Evolutionary conservation across 2,888 invertebrate genomes (phyloP).

Genomic region (Thalpophila matura): DNA sequence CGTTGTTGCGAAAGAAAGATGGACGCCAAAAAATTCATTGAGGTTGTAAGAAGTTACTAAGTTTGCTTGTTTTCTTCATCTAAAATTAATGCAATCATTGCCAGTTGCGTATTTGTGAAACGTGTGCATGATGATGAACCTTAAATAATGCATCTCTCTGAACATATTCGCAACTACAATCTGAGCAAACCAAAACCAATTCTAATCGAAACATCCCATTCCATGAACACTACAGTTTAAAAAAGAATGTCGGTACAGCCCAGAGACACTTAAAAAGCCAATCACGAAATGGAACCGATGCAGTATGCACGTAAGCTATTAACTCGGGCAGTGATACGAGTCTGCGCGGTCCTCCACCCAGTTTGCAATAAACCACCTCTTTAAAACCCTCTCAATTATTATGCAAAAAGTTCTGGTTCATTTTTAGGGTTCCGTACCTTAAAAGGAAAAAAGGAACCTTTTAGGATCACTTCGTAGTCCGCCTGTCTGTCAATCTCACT

Average conservation of each 20-base stretch:
- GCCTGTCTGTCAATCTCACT: no score
- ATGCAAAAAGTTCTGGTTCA: constrained; percentile 22
- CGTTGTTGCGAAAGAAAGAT: no score
- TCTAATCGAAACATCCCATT: constrained; percentile 3
- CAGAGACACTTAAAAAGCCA: constrained; percentile 67
- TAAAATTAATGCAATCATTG: no score
- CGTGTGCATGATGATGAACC: no score
- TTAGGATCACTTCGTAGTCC: no score
- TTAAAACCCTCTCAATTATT: constrained; percentile 56
- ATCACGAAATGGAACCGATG: constrained; percentile 73
- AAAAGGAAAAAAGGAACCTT: no score
- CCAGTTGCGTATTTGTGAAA: no score
- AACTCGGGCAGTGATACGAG: constrained; percentile 59
- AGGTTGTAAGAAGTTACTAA: no score
- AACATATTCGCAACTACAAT: neutral
- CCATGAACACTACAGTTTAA: neutral
- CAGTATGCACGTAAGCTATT: constrained; percentile 76
- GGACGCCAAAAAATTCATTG: no score
- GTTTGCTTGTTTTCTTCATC: no score
- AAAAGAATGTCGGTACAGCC: constrained; percentile 34
- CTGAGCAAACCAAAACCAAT: neutral
- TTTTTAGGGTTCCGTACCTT: no score
- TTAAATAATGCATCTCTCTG: neutral
- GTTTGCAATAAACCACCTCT: constrained; percentile 39
- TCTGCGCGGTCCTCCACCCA: constrained; percentile 16